A percentile compares a stretch with the other conserved stretches of the same genome.
Conservation (phyloP, 53 echinoderm and acorn worm species). For the Zoroaster sp. region DNA sequence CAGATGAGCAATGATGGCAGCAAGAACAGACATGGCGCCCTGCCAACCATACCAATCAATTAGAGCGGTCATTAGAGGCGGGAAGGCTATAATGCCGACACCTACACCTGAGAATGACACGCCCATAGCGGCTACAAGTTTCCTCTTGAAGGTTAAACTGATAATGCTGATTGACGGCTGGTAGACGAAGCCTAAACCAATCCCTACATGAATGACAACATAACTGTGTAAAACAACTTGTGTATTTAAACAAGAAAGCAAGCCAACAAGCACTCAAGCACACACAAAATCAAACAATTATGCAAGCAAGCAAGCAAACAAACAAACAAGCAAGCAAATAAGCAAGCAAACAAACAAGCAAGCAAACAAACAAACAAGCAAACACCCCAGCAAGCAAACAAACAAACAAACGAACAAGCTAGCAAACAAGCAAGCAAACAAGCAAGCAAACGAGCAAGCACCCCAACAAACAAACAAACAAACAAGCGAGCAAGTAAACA, state of each 20-base stretch:
- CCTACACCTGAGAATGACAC: conserved; percentile 44
- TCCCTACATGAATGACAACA: background rate
- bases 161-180: conserved; percentile 52
- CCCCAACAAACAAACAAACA: no score
- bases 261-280: no score
- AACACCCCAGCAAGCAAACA: no score
- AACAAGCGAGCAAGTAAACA: no score
- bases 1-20: conserved; percentile 34
- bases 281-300: no score
- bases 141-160: conserved; percentile 25
- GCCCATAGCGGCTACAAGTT: conserved; percentile 35
- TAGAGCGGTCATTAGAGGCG: conserved; percentile 44
- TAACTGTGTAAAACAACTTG: background rate
- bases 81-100: conserved; percentile 5
- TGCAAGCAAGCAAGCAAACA: no score
- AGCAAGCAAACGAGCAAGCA: no score
- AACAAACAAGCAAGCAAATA: no score
- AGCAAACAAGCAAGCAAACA: no score
- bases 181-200: conserved; percentile 48
- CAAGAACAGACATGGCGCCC: conserved; percentile 40
- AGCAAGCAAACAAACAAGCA: no score
- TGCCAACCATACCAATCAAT: conserved; percentile 50
- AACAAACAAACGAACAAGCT: no score
- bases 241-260: background rate
- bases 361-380: no score